phyloP scores from a whole-genome alignment of 2,113 vertebrate species.

The Dromiciops gliroides region DNA sequence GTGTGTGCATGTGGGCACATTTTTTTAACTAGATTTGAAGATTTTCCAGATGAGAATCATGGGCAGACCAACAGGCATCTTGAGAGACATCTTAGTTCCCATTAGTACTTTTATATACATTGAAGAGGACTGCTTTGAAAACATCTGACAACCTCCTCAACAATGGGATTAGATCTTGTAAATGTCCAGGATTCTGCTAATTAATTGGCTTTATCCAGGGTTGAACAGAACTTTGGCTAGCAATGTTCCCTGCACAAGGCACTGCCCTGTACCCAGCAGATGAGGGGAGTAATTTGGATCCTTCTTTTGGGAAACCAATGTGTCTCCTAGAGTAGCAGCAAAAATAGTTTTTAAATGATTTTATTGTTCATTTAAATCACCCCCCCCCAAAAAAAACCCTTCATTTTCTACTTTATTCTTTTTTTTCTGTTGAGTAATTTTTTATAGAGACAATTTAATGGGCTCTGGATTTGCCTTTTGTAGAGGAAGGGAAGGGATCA shows the following conservation, averaged over 20 bases:
- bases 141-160: slow-evolving; percentile 56
- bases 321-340: slow-evolving; percentile 13
- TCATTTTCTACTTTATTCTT: slow-evolving; percentile 18
- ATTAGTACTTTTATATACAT: slow-evolving; percentile 36
- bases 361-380: slow-evolving; percentile 7
- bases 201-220: slow-evolving; percentile 73
- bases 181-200: slow-evolving; percentile 67
- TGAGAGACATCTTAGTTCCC: slow-evolving; percentile 68
- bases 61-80: slow-evolving; percentile 60
- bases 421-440: slow-evolving; percentile 48
- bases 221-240: slow-evolving; percentile 48
- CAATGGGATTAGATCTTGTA: slow-evolving; percentile 75
- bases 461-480: slow-evolving; percentile 28
- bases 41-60: slow-evolving; percentile 73
- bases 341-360: slow-evolving; percentile 43
- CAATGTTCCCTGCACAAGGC: slow-evolving; percentile 4
- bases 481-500: not conserved
- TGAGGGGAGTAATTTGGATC: not conserved
- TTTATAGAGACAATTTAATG: slow-evolving; percentile 59
- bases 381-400: not conserved
- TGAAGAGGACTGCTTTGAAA: slow-evolving; percentile 62
- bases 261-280: not conserved
- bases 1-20: not conserved
- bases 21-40: slow-evolving; percentile 54
- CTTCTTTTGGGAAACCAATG: not conserved